Percentiles rank a stretch among this genome's conserved stretches.
Evolutionary conservation across 2,113 vertebrate genomes (phyloP).

Genomic region (Emydocephalus ijimae): DNA sequence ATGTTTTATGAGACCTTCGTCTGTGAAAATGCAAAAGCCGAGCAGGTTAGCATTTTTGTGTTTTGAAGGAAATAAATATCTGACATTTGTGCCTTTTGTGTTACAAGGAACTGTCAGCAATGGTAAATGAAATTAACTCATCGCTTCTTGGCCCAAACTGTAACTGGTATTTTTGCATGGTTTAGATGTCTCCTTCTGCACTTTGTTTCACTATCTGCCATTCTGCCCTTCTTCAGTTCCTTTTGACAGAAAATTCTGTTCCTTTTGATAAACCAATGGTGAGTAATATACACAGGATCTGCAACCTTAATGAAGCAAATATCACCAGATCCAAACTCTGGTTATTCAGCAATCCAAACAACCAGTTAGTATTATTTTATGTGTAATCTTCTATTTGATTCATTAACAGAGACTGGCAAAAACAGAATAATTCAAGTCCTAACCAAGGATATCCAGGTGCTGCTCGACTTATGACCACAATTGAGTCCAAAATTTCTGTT

Average conservation of each 20-base stretch:
- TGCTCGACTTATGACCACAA: no score
- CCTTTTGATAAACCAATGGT: slow-evolving; percentile 24
- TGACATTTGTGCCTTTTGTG: slow-evolving; percentile 29
- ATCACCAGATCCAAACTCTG: neutral
- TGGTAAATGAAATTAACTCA: slow-evolving; percentile 38
- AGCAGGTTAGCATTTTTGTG: slow-evolving; percentile 79
- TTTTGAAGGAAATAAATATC: slow-evolving; percentile 1
- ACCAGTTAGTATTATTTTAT: neutral
- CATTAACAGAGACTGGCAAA: neutral
- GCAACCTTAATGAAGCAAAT: neutral
- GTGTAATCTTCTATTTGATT: neutral
- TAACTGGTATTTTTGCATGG: slow-evolving; percentile 15
- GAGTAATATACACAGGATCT: neutral
- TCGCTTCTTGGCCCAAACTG: slow-evolving; percentile 23
- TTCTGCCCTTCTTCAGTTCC: neutral
- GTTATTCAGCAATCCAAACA: neutral
- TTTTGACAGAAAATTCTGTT: slow-evolving; percentile 1
- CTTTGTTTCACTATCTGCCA: neutral
- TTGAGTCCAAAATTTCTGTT: no score
- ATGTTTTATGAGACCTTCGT: slow-evolving; percentile 90
- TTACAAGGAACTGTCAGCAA: slow-evolving; percentile 20
- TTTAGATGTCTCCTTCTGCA: slow-evolving; percentile 16
- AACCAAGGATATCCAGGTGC: neutral
- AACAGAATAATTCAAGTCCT: neutral
- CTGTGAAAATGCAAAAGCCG: slow-evolving; percentile 91